Percentiles rank a stretch among this genome's conserved stretches.
Conservation (phyloP, 92 coral and sea anemone species). For the Phenganax stokvisi region DNA sequence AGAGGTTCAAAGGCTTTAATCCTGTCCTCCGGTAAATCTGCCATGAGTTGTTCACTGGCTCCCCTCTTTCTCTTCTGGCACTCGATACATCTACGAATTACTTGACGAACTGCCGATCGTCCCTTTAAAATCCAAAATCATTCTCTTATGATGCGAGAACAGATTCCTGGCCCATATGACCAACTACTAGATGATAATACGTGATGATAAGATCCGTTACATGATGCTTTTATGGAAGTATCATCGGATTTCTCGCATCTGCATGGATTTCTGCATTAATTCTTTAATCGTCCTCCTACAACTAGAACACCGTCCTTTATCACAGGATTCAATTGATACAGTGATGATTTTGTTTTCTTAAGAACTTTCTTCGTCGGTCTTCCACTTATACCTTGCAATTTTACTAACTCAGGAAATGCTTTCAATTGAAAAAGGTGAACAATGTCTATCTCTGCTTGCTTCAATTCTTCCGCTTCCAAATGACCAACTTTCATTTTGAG, state of each 20-base stretch:
- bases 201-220: conserved; percentile 45
- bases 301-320: conserved; percentile 13
- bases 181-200: conserved; percentile 42
- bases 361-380: not conserved
- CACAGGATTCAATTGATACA: conserved; percentile 4
- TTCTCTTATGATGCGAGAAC: conserved; percentile 31
- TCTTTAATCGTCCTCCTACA: conserved; percentile 21
- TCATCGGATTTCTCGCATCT: conserved; percentile 47
- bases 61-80: conserved; percentile 9
- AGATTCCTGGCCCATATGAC: conserved; percentile 52
- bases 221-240: conserved; percentile 41
- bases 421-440: conserved; percentile 1
- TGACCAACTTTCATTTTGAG: not conserved
- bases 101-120: conserved; percentile 31
- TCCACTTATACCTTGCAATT: not conserved
- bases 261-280: not conserved
- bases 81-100: conserved; percentile 17
- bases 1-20: conserved; percentile 3
- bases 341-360: not conserved
- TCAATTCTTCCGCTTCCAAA: conserved; percentile 1
- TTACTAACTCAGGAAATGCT: conserved; percentile 8
- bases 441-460: conserved; percentile 16
- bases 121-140: conserved; percentile 14
- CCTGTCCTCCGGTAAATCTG: conserved; percentile 11
- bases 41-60: conserved; percentile 21